Conservation (phyloP, 2,888 invertebrate species). For the Cantharis flavilabris region DNA sequence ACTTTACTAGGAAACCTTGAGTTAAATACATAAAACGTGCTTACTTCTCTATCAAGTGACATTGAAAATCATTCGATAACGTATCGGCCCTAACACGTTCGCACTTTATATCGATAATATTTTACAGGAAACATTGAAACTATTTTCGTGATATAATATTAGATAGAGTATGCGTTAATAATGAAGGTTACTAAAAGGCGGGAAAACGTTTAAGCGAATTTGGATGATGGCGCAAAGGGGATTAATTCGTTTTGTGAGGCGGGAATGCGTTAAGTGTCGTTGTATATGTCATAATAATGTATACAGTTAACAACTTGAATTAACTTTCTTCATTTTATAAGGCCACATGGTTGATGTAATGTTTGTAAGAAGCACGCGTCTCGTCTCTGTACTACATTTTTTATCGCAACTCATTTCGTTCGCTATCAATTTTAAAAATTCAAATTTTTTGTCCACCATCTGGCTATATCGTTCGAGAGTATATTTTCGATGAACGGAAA, state of each 20-base stretch:
- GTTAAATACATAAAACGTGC: background rate
- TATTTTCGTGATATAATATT: background rate
- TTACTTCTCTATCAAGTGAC: background rate
- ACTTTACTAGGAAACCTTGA: background rate
- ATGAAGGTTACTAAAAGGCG: background rate
- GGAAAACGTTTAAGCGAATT: background rate
- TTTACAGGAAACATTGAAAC: background rate
- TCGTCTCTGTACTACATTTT: background rate
- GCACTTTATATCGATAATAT: background rate
- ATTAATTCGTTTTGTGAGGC: background rate
- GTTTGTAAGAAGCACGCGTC: constrained; percentile 13
- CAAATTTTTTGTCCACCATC: background rate
- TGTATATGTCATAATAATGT: background rate
- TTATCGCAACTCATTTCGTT: background rate
- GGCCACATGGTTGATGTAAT: constrained; percentile 13
- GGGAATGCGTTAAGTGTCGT: background rate
- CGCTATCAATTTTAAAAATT: background rate
- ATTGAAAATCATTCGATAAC: background rate
- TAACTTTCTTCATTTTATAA: constrained; percentile 15
- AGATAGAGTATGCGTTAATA: background rate
- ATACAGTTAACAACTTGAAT: constrained; percentile 9
- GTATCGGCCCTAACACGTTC: background rate
- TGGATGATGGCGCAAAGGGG: background rate
- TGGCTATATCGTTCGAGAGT: background rate
- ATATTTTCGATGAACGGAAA: background rate